These are phyloP conservation scores for Choloepus hoffmanni DNA, from an alignment of 2,113 vertebrate species.

Conservation along the genomic window DNA sequence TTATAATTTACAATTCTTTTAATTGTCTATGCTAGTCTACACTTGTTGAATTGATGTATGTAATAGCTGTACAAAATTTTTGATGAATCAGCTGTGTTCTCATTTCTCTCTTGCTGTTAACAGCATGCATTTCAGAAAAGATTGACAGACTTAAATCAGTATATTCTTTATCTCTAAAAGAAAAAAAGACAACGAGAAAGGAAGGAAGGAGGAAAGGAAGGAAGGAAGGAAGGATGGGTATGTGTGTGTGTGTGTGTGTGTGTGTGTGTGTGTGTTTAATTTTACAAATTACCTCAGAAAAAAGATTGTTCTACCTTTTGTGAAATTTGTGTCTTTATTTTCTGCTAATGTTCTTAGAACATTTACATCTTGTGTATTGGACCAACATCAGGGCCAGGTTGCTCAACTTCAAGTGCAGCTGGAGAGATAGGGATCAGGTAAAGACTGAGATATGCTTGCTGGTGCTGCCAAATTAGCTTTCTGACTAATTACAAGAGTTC, in stretches of 20 bases:
- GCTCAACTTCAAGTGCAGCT: neutral
- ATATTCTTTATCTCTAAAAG: neutral
- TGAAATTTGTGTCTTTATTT: neutral
- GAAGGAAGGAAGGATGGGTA: neutral
- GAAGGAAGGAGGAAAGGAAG: neutral
- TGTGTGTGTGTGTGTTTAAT: neutral
- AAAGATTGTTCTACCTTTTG: neutral
- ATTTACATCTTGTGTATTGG: neutral
- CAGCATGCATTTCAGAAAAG: neutral
- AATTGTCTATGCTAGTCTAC: neutral
- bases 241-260: neutral
- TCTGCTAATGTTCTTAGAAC: neutral
- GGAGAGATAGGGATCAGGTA: neutral
- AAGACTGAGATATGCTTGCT: neutral
- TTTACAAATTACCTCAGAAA: neutral
- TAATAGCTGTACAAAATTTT: neutral
- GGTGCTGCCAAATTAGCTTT: neutral
- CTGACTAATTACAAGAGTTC: neutral
- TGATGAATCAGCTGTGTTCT: neutral
- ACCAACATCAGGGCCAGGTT: neutral
- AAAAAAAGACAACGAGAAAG: neutral
- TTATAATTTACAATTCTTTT: neutral
- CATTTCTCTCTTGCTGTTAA: neutral
- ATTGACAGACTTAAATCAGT: neutral
- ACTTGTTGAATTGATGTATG: neutral